Percentiles rank a stretch among this genome's conserved stretches.
phyloP scores from a whole-genome alignment of 2,888 invertebrate species.

The Taphrorychus bicolor region DNA sequence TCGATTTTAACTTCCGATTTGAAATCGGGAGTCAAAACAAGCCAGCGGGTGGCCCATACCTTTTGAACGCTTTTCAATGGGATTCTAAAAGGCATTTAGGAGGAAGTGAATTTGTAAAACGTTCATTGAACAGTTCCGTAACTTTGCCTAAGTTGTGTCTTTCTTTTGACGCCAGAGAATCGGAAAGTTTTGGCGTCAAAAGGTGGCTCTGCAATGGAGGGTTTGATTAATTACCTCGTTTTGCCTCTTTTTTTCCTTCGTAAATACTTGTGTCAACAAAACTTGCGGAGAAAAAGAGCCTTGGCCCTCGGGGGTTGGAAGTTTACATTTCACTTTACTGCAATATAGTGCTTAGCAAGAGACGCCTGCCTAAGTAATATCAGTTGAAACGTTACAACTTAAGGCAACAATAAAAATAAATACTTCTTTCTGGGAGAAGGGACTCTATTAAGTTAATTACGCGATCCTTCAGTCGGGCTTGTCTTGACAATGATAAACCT shows the following conservation, averaged over 20 bases:
- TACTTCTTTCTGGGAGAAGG: too few species aligned
- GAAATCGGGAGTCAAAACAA: conserved; percentile 48
- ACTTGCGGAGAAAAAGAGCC: background rate
- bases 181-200: conserved; percentile 16
- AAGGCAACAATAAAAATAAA: too few species aligned
- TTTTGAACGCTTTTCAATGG: conserved; percentile 41
- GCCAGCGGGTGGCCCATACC: conserved; percentile 46
- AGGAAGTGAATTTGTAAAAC: conserved; percentile 41
- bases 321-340: background rate
- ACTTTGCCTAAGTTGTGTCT: conserved; percentile 22
- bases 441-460: too few species aligned
- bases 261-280: conserved; percentile 14
- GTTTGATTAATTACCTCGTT: conserved; percentile 19
- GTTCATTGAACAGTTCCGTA: conserved; percentile 26
- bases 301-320: background rate
- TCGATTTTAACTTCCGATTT: conserved; percentile 53
- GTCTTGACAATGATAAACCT: too few species aligned
- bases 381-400: too few species aligned
- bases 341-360: background rate
- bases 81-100: conserved; percentile 29
- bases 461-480: too few species aligned
- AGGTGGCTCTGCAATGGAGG: background rate
- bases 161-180: conserved; percentile 3
- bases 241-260: conserved; percentile 3
- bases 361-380: too few species aligned